A percentile compares a stretch with the other conserved stretches of the same genome.
Conservation (phyloP, 2,113 vertebrate genomes). For the Philantomba maxwellii region DNA sequence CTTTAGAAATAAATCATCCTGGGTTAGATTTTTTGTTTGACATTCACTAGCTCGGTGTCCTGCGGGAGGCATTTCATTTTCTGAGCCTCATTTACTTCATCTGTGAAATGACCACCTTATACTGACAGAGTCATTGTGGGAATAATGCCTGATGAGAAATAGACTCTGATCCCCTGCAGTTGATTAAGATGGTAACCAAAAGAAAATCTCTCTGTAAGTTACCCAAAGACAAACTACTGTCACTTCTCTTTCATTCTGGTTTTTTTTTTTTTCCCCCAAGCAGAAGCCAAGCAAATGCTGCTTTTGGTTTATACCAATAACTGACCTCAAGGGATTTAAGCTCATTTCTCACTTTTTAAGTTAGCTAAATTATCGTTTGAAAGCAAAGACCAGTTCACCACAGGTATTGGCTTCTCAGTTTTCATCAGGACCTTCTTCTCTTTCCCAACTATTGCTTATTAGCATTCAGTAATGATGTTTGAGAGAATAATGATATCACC, state of each 20-base stretch:
- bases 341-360: conserved; percentile 62
- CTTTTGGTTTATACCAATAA: conserved; percentile 45
- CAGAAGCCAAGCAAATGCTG: not conserved
- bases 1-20: not conserved
- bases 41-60: not conserved
- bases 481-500: conserved; percentile 66
- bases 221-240: not conserved
- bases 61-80: not conserved
- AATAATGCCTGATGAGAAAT: not conserved
- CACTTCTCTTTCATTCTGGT: not conserved
- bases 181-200: not conserved
- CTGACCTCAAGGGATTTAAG: conserved; percentile 6
- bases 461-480: conserved; percentile 68
- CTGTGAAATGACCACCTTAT: not conserved
- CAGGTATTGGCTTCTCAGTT: conserved; percentile 54
- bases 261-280: not conserved
- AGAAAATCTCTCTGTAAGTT: not conserved
- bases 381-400: conserved; percentile 4
- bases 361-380: conserved; percentile 57
- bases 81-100: not conserved
- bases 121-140: not conserved
- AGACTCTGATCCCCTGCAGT: fast-evolving
- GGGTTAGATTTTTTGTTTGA: not conserved
- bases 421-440: conserved; percentile 64
- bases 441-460: conserved; percentile 60